Conservation (phyloP, 2,888 invertebrate species). For the Ariolimax columbianus region DNA sequence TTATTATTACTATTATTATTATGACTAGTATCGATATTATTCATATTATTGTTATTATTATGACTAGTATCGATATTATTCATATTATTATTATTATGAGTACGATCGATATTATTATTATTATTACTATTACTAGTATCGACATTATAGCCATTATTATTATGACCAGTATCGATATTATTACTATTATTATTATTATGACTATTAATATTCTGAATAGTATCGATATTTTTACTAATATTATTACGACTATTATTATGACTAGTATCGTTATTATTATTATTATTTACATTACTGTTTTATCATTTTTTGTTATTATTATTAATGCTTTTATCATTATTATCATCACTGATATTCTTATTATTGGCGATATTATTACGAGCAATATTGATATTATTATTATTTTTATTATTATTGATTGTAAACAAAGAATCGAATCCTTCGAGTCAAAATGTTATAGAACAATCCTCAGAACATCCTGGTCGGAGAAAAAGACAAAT, state of each 20-base stretch:
- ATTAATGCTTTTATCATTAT: background rate
- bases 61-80: background rate
- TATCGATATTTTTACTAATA: background rate
- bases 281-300: background rate
- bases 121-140: background rate
- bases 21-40: background rate
- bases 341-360: background rate
- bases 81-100: background rate
- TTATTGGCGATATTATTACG: background rate
- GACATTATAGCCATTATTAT: background rate
- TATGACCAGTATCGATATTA: background rate
- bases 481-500: too few relatives aligned
- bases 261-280: background rate
- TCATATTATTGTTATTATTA: background rate
- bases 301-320: background rate
- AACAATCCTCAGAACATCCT: too few relatives aligned
- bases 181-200: background rate
- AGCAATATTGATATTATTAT: background rate
- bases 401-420: background rate
- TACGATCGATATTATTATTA: background rate
- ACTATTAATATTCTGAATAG: background rate
- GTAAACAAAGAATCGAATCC: too few relatives aligned
- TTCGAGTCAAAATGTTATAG: too few relatives aligned
- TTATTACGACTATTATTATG: background rate
- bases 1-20: background rate